Evolutionary conservation across 2,888 invertebrate species (phyloP).

Genomic region (Parthenolecanium corni): DNA sequence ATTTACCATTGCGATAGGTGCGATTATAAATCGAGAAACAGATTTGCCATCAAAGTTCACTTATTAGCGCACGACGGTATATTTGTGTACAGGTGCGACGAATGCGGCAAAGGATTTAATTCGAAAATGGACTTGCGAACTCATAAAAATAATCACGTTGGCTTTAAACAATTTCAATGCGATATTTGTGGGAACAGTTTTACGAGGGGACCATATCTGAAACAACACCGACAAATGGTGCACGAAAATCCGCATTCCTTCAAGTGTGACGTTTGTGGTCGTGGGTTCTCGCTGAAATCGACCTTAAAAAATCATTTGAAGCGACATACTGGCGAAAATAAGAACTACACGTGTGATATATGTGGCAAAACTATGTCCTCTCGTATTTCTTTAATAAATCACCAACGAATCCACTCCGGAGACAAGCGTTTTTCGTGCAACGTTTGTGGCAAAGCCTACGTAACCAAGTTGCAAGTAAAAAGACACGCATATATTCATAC

Average conservation of each 20-base stretch:
- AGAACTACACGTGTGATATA: constrained; percentile 9
- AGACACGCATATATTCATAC: constrained; percentile 8
- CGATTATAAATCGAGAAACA: constrained; percentile 7
- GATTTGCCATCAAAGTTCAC: constrained; percentile 16
- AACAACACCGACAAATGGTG: constrained; percentile 16
- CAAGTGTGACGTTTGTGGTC: constrained; percentile 15
- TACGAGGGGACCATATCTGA: constrained; percentile 13
- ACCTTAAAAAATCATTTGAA: constrained; percentile 20
- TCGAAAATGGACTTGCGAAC: constrained; percentile 5
- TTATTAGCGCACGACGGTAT: constrained; percentile 15
- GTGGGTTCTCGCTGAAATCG: constrained; percentile 13
- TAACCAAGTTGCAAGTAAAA: constrained; percentile 13
- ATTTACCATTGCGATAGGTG: constrained; percentile 15
- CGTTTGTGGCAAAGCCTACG: constrained; percentile 18
- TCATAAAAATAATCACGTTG: constrained; percentile 21
- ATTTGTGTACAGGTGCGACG: constrained; percentile 13
- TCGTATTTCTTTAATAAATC: constrained; percentile 8
- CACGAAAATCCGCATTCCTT: constrained; percentile 21
- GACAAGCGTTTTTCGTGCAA: constrained; percentile 13
- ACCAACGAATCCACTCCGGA: constrained; percentile 13
- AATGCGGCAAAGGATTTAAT: constrained; percentile 22
- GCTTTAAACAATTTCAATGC: constrained; percentile 21
- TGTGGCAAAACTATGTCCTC: constrained; percentile 16
- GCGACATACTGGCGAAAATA: constrained; percentile 18
- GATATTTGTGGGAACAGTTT: constrained; percentile 23